These are phyloP conservation scores for Hartigia nigra DNA, from an alignment of 2,888 invertebrate species.

Conservation along the genomic window DNA sequence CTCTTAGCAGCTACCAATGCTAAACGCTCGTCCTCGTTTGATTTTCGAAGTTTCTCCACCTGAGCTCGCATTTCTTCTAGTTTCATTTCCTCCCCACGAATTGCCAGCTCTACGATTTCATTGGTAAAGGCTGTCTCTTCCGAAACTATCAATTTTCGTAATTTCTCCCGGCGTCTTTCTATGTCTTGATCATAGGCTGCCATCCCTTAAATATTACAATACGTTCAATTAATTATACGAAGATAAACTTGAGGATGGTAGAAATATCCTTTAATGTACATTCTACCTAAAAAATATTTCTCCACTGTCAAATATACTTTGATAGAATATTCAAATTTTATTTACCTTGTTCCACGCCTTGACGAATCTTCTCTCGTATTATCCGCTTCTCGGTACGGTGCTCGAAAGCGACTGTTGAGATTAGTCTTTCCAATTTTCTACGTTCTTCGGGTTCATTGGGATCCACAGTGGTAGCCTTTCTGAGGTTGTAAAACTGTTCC, in stretches of 20 bases:
- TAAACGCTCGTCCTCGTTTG: conserved; percentile 69
- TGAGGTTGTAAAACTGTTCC: conserved; percentile 20
- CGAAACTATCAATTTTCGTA: conserved; percentile 60
- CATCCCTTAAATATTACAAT: conserved; percentile 57
- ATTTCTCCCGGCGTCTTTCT: conserved; percentile 64
- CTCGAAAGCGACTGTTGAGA: conserved; percentile 39
- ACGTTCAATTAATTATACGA: neutral
- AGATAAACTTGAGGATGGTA: neutral
- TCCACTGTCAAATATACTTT: neutral
- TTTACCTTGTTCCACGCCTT: conserved; percentile 45
- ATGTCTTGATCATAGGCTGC: conserved; percentile 67
- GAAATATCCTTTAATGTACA: neutral
- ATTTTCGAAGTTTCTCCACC: conserved; percentile 66
- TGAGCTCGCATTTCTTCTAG: conserved; percentile 69
- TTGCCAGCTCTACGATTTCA: conserved; percentile 70
- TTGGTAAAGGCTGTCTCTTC: conserved; percentile 70
- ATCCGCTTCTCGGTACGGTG: conserved; percentile 38
- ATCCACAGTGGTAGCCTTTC: conserved; percentile 12
- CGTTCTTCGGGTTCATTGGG: conserved; percentile 21
- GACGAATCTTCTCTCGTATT: conserved; percentile 33
- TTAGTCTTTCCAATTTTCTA: conserved; percentile 32
- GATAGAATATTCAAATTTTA: neutral
- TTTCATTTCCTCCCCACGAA: conserved; percentile 66
- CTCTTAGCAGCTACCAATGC: conserved; percentile 66
- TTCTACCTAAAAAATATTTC: neutral